Evolutionary conservation across 1,140 invertebrate genomes (phyloP).

Genomic region (Saxidomus purpurata): DNA sequence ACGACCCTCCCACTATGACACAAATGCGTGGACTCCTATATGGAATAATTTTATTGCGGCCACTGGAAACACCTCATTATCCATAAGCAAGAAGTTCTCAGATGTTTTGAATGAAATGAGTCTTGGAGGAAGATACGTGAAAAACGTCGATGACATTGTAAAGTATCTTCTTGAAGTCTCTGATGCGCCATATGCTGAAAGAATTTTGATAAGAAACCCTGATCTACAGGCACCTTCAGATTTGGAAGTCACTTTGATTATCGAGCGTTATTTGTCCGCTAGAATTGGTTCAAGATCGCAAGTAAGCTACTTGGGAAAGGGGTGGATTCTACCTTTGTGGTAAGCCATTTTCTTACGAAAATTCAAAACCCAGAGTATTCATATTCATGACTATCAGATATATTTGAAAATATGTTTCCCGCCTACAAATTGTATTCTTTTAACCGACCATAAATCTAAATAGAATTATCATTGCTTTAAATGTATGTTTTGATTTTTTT

Average conservation of each 20-base stretch:
- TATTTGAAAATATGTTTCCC: too few relatives aligned
- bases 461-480: too few relatives aligned
- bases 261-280: neutral
- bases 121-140: slow-evolving; percentile 15
- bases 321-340: slow-evolving; percentile 44
- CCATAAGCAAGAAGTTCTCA: slow-evolving; percentile 4
- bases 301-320: slow-evolving; percentile 10
- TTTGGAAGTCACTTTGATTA: neutral
- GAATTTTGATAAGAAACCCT: neutral
- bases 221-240: neutral
- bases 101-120: slow-evolving; percentile 26
- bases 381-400: too few relatives aligned
- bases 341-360: too few relatives aligned
- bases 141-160: neutral
- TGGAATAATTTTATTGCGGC: slow-evolving; percentile 25
- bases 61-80: neutral
- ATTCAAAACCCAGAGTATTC: too few relatives aligned
- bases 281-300: slow-evolving; percentile 29
- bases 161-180: slow-evolving; percentile 21
- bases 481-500: too few relatives aligned
- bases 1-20: neutral
- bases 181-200: slow-evolving; percentile 20
- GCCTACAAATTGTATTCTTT: too few relatives aligned
- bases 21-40: neutral
- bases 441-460: too few relatives aligned